Base-by-base conservation (phyloP, 2,113 vertebrate species). In the Corynorhinus townsendii region DNA sequence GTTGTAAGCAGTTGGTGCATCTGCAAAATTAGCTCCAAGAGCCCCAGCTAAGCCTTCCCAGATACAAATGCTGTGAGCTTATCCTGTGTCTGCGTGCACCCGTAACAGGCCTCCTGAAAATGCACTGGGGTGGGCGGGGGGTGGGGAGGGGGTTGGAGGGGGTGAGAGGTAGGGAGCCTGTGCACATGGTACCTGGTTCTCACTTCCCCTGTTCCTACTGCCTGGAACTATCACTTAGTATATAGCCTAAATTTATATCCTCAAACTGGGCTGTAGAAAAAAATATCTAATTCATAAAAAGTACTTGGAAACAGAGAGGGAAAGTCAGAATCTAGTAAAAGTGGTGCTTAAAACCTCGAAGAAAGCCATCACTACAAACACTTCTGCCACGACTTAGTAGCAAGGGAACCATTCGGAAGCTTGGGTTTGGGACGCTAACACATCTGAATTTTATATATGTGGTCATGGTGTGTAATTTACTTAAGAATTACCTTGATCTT, bases 401-500 rank as follows among this genome's bases (percentile, higher is more conserved):
- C 73, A 88, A 90, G 82, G 77, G 72, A 87, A 77, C 68, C 68
- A 83, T 69, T 79, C 1, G 9, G 88, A 93, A 86, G 71, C 89
- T 86, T 28, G 54, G 66, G 49, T 76, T 86, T 77, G 84, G 85
- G 81, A 95, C 0, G n/a, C 71, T 82, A 92, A 95, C 76, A 94
- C 66, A 86, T 94, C 95, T 94, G 88, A 95, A 94, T 95, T 96
- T 97, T 97, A 97, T 96, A 89, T 82, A 95, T 22, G 59, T 49
- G 69, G 89, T 90, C 87, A 79, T 79, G 82, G 92, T 93, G 90
- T 95, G 76, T 79, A 87, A 96, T 96, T 94, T 96, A 86, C 90
- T 96, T 90, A 86, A 88, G 87, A 96, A 96, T 91, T 91, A 96
- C 95, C 95, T 97, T 96, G 95, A 96, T 96, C 96, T 97, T 95